A percentile compares a stretch with the other conserved stretches of the same genome.
phyloP scores from a whole-genome alignment of 1,140 invertebrate genomes.

The Pseudomyrmex flavicornis region DNA sequence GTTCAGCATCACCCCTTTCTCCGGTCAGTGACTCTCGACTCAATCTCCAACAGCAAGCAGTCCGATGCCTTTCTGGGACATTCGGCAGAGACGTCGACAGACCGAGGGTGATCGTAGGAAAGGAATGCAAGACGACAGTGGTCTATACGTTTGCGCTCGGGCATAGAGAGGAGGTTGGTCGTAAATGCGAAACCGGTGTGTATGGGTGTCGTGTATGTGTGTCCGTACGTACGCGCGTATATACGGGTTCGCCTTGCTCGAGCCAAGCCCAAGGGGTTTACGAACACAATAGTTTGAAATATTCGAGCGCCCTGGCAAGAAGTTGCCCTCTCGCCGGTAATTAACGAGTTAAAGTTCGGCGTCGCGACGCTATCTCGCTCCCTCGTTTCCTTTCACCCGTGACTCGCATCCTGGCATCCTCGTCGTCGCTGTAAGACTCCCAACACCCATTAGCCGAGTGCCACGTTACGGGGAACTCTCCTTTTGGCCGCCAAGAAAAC shows the following conservation, averaged over 20 bases:
- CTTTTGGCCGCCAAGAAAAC: constrained; percentile 85
- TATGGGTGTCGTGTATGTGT: constrained; percentile 34
- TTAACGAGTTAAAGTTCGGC: constrained; percentile 86
- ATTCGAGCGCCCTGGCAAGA: constrained; percentile 84
- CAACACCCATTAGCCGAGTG: constrained; percentile 85
- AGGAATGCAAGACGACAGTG: constrained; percentile 52
- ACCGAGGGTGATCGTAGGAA: constrained; percentile 58
- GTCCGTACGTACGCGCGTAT: constrained; percentile 53
- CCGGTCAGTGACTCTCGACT: constrained; percentile 73
- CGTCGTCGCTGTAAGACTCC: constrained; percentile 78
- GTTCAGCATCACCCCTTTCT: constrained; percentile 56
- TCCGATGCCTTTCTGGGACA: constrained; percentile 76
- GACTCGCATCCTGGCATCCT: constrained; percentile 43
- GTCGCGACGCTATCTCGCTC: constrained; percentile 78
- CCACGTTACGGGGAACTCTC: constrained; percentile 80
- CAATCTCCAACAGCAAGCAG: constrained; percentile 31
- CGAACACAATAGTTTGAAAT: constrained; percentile 86
- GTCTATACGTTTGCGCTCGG: constrained; percentile 37
- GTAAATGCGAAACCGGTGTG: constrained; percentile 48
- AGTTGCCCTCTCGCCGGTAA: constrained; percentile 85
- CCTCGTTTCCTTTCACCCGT: constrained; percentile 61
- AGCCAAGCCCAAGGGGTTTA: constrained; percentile 82
- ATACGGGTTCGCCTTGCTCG: constrained; percentile 63
- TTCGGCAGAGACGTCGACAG: constrained; percentile 75
- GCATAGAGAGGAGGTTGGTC: constrained; percentile 33